phyloP scores from a whole-genome alignment of 2,797 vertebrate species.

The Silurus aristotelis region DNA sequence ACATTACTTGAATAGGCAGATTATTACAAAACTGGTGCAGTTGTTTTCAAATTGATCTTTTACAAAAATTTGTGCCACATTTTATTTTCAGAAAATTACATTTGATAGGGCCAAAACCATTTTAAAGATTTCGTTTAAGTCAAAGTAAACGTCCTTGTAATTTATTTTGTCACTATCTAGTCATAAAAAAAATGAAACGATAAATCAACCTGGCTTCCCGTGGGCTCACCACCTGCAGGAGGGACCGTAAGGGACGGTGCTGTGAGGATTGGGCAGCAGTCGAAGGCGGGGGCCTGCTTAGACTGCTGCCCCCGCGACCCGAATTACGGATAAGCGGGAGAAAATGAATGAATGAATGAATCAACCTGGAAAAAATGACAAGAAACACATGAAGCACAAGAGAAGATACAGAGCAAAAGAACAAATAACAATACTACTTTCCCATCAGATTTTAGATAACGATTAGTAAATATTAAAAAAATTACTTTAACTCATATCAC shows the following conservation, averaged over 20 bases:
- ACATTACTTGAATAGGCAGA: background rate
- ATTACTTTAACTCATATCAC: background rate
- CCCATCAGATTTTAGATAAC: too few relatives aligned
- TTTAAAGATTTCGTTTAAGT: background rate
- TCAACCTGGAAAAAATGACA: background rate
- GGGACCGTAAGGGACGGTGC: too few relatives aligned
- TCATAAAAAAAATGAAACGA: background rate
- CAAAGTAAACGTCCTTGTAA: background rate
- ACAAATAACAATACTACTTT: too few relatives aligned
- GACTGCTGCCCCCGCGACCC: too few relatives aligned
- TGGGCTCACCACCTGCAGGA: too few relatives aligned
- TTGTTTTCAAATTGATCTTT: background rate
- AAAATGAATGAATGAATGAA: too few relatives aligned
- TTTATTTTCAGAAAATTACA: background rate
- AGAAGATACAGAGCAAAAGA: too few relatives aligned
- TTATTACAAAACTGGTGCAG: background rate
- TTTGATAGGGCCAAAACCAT: background rate
- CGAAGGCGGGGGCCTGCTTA: too few relatives aligned
- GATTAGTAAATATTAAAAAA: too few relatives aligned
- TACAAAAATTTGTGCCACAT: background rate
- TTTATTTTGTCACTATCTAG: background rate
- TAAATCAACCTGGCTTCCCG: background rate
- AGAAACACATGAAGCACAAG: background rate
- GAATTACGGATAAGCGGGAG: too few relatives aligned
- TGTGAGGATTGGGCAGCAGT: too few relatives aligned